Evolutionary conservation across 2,888 invertebrate species (phyloP).

Genomic region (Orthosia cruda): DNA sequence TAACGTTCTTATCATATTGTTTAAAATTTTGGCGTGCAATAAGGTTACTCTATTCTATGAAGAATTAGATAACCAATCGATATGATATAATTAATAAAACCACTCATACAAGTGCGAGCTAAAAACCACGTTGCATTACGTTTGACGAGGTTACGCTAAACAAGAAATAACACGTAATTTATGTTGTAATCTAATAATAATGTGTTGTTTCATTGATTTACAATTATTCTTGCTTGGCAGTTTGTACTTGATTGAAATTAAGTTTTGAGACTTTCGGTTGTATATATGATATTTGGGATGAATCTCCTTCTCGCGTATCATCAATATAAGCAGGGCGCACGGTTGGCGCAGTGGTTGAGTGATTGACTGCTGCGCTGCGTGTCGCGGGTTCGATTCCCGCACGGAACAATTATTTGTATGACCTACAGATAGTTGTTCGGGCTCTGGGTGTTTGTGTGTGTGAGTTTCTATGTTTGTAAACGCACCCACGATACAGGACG

Average conservation of each 20-base stretch:
- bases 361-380: no score
- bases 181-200: constrained; percentile 48
- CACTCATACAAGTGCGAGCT: constrained; percentile 8
- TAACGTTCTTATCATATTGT: neutral
- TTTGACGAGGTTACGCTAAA: constrained; percentile 25
- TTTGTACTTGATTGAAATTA: constrained; percentile 15
- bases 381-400: no score
- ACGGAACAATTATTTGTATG: no score
- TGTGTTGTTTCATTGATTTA: constrained; percentile 39
- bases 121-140: constrained; percentile 30
- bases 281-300: neutral
- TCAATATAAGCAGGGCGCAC: neutral
- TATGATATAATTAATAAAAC: constrained; percentile 18
- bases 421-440: no score
- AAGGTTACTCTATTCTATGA: no score
- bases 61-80: constrained; percentile 6
- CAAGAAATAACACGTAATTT: constrained; percentile 56
- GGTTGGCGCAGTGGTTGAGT: no score
- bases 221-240: constrained; percentile 33
- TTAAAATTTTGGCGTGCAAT: no score
- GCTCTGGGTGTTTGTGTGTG: no score
- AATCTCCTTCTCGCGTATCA: neutral
- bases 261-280: constrained; percentile 7
- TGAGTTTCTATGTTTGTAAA: no score
- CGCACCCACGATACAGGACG: no score